phyloP scores from a whole-genome alignment of 2,888 invertebrate genomes.

The Polia nebulosa region DNA sequence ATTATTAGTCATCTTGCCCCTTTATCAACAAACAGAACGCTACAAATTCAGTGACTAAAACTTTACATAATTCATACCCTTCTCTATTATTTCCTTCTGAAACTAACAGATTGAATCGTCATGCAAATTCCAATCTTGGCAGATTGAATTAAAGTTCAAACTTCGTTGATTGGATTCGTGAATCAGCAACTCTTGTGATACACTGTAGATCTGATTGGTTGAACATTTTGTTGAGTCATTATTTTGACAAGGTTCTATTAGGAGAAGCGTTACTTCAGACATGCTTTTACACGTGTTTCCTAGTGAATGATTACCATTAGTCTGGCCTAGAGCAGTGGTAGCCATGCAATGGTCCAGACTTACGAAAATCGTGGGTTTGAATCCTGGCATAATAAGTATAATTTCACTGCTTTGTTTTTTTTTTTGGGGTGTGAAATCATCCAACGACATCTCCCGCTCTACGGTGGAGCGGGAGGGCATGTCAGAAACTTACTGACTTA shows the following conservation, averaged over 20 bases:
- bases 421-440: too few species aligned
- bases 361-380: too few species aligned
- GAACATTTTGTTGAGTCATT: conserved; percentile 24
- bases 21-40: conserved; percentile 5
- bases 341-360: too few species aligned
- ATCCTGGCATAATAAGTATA: too few species aligned
- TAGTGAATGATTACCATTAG: neutral
- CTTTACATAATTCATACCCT: conserved; percentile 50
- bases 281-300: neutral
- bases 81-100: conserved; percentile 32
- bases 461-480: too few species aligned
- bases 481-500: too few species aligned
- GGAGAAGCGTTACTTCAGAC: neutral
- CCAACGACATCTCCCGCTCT: too few species aligned
- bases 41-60: conserved; percentile 27
- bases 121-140: conserved; percentile 56
- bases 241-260: conserved; percentile 18
- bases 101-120: conserved; percentile 45
- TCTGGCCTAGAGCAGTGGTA: neutral
- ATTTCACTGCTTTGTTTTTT: too few species aligned
- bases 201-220: conserved; percentile 32
- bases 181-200: conserved; percentile 46
- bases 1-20: neutral
- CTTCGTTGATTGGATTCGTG: conserved; percentile 48
- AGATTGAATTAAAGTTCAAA: conserved; percentile 45